Conservation (phyloP, 2,797 vertebrate genomes). For the Lithobates pipiens region DNA sequence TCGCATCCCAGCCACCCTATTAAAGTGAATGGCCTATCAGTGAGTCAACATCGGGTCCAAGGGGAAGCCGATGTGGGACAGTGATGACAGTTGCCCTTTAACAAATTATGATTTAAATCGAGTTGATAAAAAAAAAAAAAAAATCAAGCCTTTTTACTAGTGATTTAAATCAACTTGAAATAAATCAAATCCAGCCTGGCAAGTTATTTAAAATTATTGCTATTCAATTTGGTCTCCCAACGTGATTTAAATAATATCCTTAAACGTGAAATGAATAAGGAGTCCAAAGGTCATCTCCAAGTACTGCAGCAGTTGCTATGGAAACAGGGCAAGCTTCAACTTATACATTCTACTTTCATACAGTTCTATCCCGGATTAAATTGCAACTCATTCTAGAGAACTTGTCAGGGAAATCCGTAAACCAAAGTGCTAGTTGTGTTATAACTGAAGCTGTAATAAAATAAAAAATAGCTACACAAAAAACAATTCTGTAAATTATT, state of each 20-base stretch:
- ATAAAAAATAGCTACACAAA: no score
- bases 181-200: no score
- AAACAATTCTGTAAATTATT: no score
- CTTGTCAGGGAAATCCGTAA: background rate
- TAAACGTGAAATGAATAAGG: conserved; percentile 17
- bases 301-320: conserved; percentile 35
- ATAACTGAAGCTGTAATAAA: background rate
- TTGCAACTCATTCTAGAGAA: background rate
- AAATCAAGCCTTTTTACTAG: no score
- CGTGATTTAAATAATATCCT: conserved; percentile 47
- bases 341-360: fast-evolving
- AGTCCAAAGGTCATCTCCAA: conserved; percentile 58
- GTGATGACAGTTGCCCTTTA: no score
- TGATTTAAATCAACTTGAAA: no score
- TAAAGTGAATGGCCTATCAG: no score
- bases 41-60: no score
- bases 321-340: conserved; percentile 49
- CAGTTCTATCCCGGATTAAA: background rate
- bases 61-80: no score
- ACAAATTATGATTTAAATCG: no score
- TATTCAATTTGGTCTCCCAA: conserved; percentile 6
- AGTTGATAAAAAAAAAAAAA: no score
- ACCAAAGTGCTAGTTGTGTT: background rate
- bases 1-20: no score
- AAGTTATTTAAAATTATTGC: background rate